Percentiles rank a stretch among this genome's conserved stretches.
Evolutionary conservation across 2,888 invertebrate genomes (phyloP).

Genomic region (Merodon equestris): DNA sequence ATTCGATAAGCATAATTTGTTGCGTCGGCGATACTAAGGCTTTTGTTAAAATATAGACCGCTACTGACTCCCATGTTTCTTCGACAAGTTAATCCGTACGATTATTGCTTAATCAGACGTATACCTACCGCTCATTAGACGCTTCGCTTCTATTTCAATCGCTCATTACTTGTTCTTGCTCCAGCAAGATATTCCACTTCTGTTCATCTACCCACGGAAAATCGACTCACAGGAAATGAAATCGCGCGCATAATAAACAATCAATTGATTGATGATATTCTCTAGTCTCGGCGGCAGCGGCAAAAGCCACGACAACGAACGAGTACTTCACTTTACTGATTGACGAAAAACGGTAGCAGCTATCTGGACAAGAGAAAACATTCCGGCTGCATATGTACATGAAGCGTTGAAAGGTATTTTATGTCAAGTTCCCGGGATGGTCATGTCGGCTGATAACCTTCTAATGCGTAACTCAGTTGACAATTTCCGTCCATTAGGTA

Average conservation of each 20-base stretch:
- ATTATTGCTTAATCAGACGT: too few relatives aligned
- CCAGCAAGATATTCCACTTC: too few relatives aligned
- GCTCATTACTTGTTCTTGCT: too few relatives aligned
- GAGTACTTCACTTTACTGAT: constrained; percentile 24
- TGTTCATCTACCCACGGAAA: not conserved
- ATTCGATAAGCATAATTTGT: too few relatives aligned
- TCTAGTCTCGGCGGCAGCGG: not conserved
- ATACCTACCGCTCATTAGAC: too few relatives aligned
- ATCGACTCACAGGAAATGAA: constrained; percentile 51
- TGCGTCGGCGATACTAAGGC: too few relatives aligned
- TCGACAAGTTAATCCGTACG: too few relatives aligned
- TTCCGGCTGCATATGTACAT: constrained; percentile 39
- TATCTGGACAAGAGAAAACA: constrained; percentile 41
- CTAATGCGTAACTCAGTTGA: constrained; percentile 67
- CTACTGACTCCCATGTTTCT: too few relatives aligned
- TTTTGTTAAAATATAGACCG: too few relatives aligned
- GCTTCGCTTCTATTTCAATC: too few relatives aligned
- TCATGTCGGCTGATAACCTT: constrained; percentile 60
- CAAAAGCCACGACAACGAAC: too few relatives aligned
- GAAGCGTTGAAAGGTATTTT: constrained; percentile 64
- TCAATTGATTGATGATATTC: constrained; percentile 62
- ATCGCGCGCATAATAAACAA: constrained; percentile 48
- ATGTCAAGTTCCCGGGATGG: constrained; percentile 62
- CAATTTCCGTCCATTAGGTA: constrained; percentile 64
- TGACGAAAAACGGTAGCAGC: constrained; percentile 45